Percentiles rank a stretch among this genome's conserved stretches.
phyloP scores from a whole-genome alignment of 2,888 invertebrate species.

The Cephus pygmeus region DNA sequence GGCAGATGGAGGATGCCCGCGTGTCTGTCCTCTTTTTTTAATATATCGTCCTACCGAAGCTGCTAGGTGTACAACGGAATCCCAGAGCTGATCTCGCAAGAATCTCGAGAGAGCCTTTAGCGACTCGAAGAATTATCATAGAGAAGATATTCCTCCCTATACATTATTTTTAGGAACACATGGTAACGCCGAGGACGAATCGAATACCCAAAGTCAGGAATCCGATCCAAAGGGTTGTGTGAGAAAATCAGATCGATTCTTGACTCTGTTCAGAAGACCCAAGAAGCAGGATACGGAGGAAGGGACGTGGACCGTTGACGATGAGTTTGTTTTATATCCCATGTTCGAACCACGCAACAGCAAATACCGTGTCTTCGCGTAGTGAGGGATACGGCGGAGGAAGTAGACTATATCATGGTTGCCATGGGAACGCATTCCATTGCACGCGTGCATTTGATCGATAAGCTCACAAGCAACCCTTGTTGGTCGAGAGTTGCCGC shows the following conservation, averaged over 20 bases:
- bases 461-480: conserved; percentile 42
- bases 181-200: too few relatives aligned
- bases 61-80: not conserved
- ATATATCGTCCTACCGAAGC: not conserved
- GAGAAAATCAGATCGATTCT: conserved; percentile 18
- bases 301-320: not conserved
- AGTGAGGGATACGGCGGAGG: not conserved
- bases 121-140: not conserved
- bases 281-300: not conserved
- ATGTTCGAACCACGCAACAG: not conserved
- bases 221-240: not conserved
- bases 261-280: not conserved
- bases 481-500: not conserved
- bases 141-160: not conserved
- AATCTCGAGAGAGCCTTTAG: conserved; percentile 9
- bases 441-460: conserved; percentile 47
- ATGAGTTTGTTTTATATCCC: not conserved
- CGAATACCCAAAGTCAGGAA: too few relatives aligned
- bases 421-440: conserved; percentile 38
- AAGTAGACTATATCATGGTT: conserved; percentile 22
- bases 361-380: not conserved
- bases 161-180: too few relatives aligned
- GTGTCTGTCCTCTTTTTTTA: not conserved
- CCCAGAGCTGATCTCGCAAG: not conserved
- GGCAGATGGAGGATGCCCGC: not conserved